Percentiles rank a stretch among this genome's conserved stretches.
Conservation (phyloP, 1,140 invertebrate species). For the Dryas iulia region DNA sequence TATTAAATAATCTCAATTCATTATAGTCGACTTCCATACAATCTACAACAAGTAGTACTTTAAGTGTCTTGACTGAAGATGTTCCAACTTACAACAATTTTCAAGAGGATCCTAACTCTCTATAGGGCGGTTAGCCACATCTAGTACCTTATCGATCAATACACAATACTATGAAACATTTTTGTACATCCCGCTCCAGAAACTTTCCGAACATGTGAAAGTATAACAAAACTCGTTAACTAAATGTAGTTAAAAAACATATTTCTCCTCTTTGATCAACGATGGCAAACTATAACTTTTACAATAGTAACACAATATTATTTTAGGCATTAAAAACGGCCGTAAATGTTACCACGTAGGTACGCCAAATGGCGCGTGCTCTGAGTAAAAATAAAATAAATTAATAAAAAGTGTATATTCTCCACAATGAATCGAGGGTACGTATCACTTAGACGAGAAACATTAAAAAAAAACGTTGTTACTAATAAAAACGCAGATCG, state of each 20-base stretch:
- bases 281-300: slow-evolving; percentile 77
- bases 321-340: slow-evolving; percentile 59
- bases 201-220: slow-evolving; percentile 60
- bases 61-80: slow-evolving; percentile 75
- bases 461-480: slow-evolving; percentile 54
- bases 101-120: slow-evolving; percentile 60
- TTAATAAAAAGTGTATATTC: slow-evolving; percentile 60
- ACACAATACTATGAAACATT: slow-evolving; percentile 78
- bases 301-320: slow-evolving; percentile 75
- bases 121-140: slow-evolving; percentile 57
- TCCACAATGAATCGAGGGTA: slow-evolving; percentile 49
- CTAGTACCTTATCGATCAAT: slow-evolving; percentile 69
- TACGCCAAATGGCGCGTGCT: slow-evolving; percentile 41
- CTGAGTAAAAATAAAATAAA: slow-evolving; percentile 64
- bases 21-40: slow-evolving; percentile 46
- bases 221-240: slow-evolving; percentile 78
- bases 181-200: slow-evolving; percentile 65
- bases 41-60: slow-evolving; percentile 75
- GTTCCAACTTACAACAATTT: slow-evolving; percentile 71
- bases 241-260: slow-evolving; percentile 75
- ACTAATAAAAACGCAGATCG: slow-evolving; percentile 78
- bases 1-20: slow-evolving; percentile 36
- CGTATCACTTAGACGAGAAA: slow-evolving; percentile 52
- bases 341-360: slow-evolving; percentile 42
- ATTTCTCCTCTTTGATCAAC: slow-evolving; percentile 72